These are phyloP conservation scores for Drosophila punjabiensis DNA, from an alignment of 1,140 invertebrate species.

Conservation along the genomic window DNA sequence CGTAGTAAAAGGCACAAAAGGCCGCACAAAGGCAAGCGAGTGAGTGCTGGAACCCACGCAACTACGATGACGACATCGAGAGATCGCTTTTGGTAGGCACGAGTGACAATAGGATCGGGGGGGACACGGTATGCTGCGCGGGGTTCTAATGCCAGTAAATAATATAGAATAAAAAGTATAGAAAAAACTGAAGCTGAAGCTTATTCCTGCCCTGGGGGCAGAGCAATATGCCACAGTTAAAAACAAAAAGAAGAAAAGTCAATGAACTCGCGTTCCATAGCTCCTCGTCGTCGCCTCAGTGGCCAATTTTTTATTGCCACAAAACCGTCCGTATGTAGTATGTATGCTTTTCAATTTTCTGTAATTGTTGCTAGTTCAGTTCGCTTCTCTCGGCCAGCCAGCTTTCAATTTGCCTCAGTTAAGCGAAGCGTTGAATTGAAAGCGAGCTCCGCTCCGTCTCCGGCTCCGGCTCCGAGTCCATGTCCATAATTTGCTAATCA, in stretches of 20 bases:
- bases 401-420: conserved; percentile 82
- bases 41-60: conserved; percentile 54
- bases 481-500: conserved; percentile 81
- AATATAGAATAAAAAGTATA: background rate
- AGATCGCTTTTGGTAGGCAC: conserved; percentile 14
- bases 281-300: conserved; percentile 44
- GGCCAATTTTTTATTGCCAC: conserved; percentile 76
- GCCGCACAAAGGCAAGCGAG: conserved; percentile 59
- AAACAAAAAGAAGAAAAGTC: conserved; percentile 55
- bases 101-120: conserved; percentile 38
- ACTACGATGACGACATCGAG: conserved; percentile 57
- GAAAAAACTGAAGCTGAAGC: conserved; percentile 9
- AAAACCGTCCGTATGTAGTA: conserved; percentile 54
- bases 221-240: conserved; percentile 45
- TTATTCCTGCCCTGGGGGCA: conserved; percentile 27
- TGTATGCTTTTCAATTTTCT: conserved; percentile 75
- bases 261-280: conserved; percentile 50
- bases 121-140: conserved; percentile 13
- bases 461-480: conserved; percentile 33
- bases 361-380: conserved; percentile 67
- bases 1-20: conserved; percentile 48
- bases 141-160: conserved; percentile 34
- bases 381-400: conserved; percentile 34
- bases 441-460: conserved; percentile 46
- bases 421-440: conserved; percentile 83